phyloP scores from a whole-genome alignment of 2,113 vertebrate genomes.

The Melanerpes formicivorus region DNA sequence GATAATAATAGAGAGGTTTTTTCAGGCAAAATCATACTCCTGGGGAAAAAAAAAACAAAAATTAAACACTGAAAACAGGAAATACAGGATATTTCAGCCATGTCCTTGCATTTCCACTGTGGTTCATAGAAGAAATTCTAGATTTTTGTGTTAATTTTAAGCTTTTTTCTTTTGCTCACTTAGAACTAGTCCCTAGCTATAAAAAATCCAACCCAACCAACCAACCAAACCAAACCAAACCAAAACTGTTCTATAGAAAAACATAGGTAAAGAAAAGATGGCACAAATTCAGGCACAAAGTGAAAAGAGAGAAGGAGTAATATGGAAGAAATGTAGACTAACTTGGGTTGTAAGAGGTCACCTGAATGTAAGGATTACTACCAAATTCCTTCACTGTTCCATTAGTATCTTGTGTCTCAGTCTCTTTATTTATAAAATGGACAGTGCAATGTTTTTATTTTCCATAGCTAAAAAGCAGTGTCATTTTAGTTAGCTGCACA shows the following conservation, averaged over 20 bases:
- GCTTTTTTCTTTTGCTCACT: neutral
- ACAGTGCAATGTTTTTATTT: neutral
- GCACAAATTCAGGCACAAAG: neutral
- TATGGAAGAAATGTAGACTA: neutral
- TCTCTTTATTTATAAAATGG: neutral
- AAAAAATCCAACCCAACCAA: neutral
- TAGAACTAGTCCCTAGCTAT: neutral
- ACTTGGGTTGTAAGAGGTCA: neutral
- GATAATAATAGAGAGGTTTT: neutral
- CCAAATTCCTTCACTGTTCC: neutral
- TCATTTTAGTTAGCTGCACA: neutral
- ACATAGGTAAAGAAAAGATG: neutral
- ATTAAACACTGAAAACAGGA: neutral
- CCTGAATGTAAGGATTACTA: neutral
- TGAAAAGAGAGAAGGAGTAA: neutral
- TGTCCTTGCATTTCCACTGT: neutral
- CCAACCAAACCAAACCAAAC: too few species aligned
- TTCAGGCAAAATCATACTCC: neutral
- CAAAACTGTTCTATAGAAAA: neutral
- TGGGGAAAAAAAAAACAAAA: neutral
- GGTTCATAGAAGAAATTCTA: neutral
- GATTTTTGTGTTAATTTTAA: neutral
- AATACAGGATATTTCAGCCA: neutral
- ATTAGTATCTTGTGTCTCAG: neutral
- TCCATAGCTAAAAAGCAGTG: neutral